Conservation (phyloP, 2,888 invertebrate species). For the Troides oblongomaculatus region DNA sequence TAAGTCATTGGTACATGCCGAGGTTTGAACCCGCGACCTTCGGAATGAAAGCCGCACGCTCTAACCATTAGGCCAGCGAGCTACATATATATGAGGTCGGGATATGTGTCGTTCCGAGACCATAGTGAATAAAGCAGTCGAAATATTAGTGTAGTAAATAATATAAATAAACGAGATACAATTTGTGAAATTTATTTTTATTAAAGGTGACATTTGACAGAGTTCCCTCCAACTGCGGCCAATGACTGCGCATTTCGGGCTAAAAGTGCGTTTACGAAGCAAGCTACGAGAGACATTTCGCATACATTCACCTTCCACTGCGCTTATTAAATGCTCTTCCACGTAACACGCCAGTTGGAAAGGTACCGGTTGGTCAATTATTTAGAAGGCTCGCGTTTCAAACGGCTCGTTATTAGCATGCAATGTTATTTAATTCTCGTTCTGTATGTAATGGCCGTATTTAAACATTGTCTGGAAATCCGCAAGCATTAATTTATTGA, state of each 20-base stretch:
- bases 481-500: too few relatives aligned
- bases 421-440: slow-evolving; percentile 14
- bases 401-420: slow-evolving; percentile 23
- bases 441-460: background rate
- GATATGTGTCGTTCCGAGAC: too few relatives aligned
- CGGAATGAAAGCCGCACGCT: too few relatives aligned
- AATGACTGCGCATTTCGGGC: slow-evolving; percentile 5
- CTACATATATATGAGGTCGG: too few relatives aligned
- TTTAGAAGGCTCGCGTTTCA: slow-evolving; percentile 22
- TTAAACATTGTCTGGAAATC: background rate
- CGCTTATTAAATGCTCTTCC: slow-evolving; percentile 26
- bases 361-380: slow-evolving; percentile 22
- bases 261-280: slow-evolving; percentile 3
- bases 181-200: too few relatives aligned
- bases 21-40: too few relatives aligned
- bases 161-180: too few relatives aligned
- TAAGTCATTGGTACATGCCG: too few relatives aligned
- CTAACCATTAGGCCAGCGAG: too few relatives aligned
- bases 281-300: slow-evolving; percentile 11
- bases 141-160: too few relatives aligned
- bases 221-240: slow-evolving; percentile 21
- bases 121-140: too few relatives aligned
- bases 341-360: slow-evolving; percentile 26
- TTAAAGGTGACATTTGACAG: slow-evolving; percentile 22
- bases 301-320: slow-evolving; percentile 17